Conservation (phyloP, 2,113 vertebrate species). For the Tapirus terrestris region DNA sequence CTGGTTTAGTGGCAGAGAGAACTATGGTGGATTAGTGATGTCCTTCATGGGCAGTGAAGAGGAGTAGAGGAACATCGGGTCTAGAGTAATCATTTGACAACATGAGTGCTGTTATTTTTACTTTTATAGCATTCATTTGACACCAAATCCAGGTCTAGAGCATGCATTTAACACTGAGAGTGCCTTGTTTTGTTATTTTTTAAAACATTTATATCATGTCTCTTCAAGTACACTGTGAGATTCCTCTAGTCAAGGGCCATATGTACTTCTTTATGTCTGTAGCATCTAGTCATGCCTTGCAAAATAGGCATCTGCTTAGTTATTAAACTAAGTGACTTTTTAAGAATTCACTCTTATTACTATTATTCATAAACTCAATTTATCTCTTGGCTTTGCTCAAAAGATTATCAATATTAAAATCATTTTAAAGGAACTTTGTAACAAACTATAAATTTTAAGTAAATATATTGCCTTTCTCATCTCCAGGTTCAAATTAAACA, state of each 20-base stretch:
- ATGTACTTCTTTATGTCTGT: not conserved
- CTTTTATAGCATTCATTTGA: slow-evolving; percentile 19
- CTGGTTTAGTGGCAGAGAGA: not conserved
- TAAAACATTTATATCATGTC: not conserved
- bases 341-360: not conserved
- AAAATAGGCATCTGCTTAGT: not conserved
- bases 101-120: not conserved
- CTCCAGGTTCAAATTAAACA: slow-evolving; percentile 16
- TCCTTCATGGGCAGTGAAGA: not conserved
- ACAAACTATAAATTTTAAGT: not conserved
- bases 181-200: not conserved
- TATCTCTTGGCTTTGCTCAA: not conserved
- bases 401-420: slow-evolving; percentile 12
- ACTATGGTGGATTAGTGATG: not conserved
- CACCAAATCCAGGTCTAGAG: not conserved
- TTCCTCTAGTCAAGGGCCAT: not conserved
- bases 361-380: not conserved
- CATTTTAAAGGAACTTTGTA: not conserved
- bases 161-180: not conserved
- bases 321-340: slow-evolving; percentile 11
- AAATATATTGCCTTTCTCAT: slow-evolving; percentile 26
- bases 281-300: not conserved
- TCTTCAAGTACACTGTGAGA: not conserved
- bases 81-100: not conserved
- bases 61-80: not conserved